A percentile compares a stretch with the other conserved stretches of the same genome.
Conservation (phyloP, 2,113 vertebrate genomes). For the Steatornis caripensis region DNA sequence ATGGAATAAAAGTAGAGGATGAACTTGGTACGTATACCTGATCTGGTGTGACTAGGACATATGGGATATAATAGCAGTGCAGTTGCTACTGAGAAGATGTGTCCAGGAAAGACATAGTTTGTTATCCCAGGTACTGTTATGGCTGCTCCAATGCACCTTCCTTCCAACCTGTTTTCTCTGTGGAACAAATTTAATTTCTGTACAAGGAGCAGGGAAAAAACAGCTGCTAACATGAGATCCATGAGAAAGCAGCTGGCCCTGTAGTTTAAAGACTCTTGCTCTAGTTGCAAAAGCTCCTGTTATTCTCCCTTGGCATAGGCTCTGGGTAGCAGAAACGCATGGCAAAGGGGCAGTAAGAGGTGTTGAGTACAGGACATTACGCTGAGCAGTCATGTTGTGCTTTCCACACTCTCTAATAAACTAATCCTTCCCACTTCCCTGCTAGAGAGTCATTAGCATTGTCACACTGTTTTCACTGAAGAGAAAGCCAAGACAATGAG, state of each 20-base stretch:
- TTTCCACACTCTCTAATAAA: neutral
- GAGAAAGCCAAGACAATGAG: neutral
- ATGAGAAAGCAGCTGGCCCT: neutral
- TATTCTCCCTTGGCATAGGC: neutral
- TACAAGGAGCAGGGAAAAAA: neutral
- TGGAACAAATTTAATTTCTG: neutral
- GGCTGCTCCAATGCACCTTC: neutral
- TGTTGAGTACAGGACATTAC: neutral
- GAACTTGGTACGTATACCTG: neutral
- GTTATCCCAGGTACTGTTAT: neutral
- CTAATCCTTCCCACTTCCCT: neutral
- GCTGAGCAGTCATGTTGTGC: neutral
- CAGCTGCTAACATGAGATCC: neutral
- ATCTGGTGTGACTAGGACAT: neutral
- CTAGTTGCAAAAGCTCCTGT: neutral
- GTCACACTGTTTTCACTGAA: neutral
- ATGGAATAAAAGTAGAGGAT: neutral
- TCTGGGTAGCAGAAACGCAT: neutral
- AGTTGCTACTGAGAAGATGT: neutral
- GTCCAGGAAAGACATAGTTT: neutral
- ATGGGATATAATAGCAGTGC: neutral
- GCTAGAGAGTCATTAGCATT: neutral
- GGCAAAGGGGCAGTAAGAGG: accelerated
- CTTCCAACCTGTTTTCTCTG: neutral
- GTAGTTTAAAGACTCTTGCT: neutral